phyloP scores from a whole-genome alignment of 1,140 invertebrate species.

The Lepidostoma basale region DNA sequence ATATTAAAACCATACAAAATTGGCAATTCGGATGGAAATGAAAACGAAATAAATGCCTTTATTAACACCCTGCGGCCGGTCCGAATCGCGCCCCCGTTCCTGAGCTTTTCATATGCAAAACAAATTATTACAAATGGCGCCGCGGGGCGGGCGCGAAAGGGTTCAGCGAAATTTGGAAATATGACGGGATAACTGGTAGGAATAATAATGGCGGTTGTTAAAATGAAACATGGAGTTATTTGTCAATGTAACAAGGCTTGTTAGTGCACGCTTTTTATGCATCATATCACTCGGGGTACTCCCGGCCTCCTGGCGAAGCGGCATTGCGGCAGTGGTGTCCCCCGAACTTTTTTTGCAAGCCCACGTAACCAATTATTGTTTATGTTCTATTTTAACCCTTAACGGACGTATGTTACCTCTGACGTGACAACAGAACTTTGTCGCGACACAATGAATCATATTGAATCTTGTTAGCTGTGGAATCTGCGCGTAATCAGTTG shows the following conservation, averaged over 20 bases:
- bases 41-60: conserved; percentile 17
- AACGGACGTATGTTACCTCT: too few relatives aligned
- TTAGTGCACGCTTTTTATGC: conserved; percentile 30
- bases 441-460: too few relatives aligned
- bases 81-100: background rate
- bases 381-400: too few relatives aligned
- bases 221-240: conserved; percentile 37
- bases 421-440: too few relatives aligned
- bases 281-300: background rate
- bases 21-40: conserved; percentile 11
- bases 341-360: background rate
- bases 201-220: conserved; percentile 10
- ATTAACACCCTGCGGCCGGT: conserved; percentile 2
- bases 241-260: conserved; percentile 42
- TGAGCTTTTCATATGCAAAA: conserved; percentile 37
- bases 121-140: conserved; percentile 30
- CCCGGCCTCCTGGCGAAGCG: background rate
- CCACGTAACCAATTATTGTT: too few relatives aligned
- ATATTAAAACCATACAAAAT: conserved; percentile 17
- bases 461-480: too few relatives aligned
- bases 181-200: conserved; percentile 8
- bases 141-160: background rate
- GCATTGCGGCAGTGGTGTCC: background rate
- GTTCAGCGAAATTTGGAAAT: background rate
- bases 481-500: too few relatives aligned